Base-by-base conservation (phyloP, 2,797 vertebrate genomes). In the Anolis apletophallus region DNA sequence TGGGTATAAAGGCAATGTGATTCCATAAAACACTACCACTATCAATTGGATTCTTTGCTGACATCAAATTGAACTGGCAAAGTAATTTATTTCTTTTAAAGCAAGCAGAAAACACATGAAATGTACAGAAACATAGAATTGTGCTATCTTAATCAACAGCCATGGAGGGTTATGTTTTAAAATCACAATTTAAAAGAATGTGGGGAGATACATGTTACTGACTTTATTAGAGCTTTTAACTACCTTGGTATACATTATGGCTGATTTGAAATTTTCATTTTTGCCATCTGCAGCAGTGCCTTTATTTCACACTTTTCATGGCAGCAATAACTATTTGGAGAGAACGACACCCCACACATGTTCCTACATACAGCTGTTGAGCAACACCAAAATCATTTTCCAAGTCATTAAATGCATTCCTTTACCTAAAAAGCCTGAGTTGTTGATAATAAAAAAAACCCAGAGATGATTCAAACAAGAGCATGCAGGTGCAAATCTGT, bases 341-440 rank as follows among this genome's bases (percentile, higher is more conserved):
- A 83, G 89, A 79, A 85, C 61, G 84, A 54, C 77, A 88, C 8
- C 54, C 75, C 10, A 74, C 3, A 57, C 68, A 2, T 8, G 72
- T 50, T 90, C 54, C 81, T 68, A 83, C 29, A 88, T 54, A 76
- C 34, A 85, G 82, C 71, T 91, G 85, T 52, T 88, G 84, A 87
- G 80, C 29, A 90, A 83, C 81, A 84, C 0, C 81, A 80, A 92
- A 88, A 87, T 91, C 36, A 83, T 87, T 90, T 93, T 93, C 82
- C 87, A 90, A 77, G 83, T 83, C 80, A 90, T 93, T 93, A 92
- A 52, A 9, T 91, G 23, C 78, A 89, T 89, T 89, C 54, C 32
- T 6, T 75, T 81, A 85, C 73, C 76, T 86, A 81, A 88, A 74
- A 81, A 91, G 72, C 78, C 50, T 64, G 85, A 88, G 68, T 85